Percentiles rank a stretch among this genome's conserved stretches.
phyloP scores from a whole-genome alignment of 2,888 invertebrate genomes.

The Lasioglossum figueresi region DNA sequence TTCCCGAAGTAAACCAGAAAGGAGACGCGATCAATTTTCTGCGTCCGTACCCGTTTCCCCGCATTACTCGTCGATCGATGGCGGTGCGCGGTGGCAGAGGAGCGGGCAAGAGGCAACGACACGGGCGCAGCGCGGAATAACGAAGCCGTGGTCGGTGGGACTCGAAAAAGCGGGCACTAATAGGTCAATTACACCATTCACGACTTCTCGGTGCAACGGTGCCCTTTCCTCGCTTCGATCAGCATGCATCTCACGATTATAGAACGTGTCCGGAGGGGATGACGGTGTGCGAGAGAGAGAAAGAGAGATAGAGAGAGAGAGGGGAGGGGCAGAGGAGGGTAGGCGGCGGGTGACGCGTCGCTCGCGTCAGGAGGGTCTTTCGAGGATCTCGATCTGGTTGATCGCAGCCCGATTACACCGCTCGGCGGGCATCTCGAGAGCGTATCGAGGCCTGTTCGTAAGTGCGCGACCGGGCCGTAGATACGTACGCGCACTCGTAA shows the following conservation, averaged over 20 bases:
- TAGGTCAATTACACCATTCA: constrained; percentile 54
- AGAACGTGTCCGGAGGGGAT: constrained; percentile 42
- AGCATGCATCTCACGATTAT: constrained; percentile 52
- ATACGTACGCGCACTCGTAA: constrained; percentile 26
- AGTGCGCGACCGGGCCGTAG: constrained; percentile 31
- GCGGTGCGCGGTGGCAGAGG: background rate
- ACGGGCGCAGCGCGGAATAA: constrained; percentile 43
- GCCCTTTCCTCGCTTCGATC: constrained; percentile 42
- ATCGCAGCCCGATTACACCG: constrained; percentile 62
- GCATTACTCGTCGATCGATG: constrained; percentile 40
- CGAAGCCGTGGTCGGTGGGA: constrained; percentile 40
- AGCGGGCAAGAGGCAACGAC: constrained; percentile 15
- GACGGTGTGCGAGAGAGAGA: constrained; percentile 6
- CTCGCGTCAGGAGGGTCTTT: constrained; percentile 44
- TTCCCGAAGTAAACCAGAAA: background rate
- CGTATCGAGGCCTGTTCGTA: constrained; percentile 46
- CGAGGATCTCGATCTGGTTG: constrained; percentile 62
- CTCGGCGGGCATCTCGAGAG: constrained; percentile 57
- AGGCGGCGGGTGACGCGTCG: constrained; percentile 38
- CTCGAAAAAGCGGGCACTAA: constrained; percentile 44
- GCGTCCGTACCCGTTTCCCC: background rate
- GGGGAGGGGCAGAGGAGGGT: background rate
- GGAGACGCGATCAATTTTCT: background rate
- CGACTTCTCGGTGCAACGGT: constrained; percentile 37
- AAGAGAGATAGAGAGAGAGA: background rate